Conservation (phyloP, 2,888 invertebrate species). For the Nephrocerus scutellatus region DNA sequence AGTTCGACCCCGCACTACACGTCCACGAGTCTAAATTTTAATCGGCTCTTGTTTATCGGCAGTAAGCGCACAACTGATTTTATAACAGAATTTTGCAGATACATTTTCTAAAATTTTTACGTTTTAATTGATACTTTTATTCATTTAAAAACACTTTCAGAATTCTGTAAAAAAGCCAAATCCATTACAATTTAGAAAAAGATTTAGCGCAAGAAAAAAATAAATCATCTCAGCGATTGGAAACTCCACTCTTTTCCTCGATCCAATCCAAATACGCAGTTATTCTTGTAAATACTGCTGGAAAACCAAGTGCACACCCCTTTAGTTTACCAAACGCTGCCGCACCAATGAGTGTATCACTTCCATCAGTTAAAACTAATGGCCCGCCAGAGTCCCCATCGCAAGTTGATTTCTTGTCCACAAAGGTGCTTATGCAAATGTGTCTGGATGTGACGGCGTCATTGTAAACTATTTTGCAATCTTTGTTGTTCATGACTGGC, state of each 20-base stretch:
- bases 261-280: constrained; percentile 42
- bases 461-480: constrained; percentile 28
- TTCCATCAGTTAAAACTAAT: constrained; percentile 29
- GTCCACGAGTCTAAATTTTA: too few relatives aligned
- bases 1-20: too few relatives aligned
- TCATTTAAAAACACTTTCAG: too few relatives aligned
- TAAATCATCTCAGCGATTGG: too few relatives aligned
- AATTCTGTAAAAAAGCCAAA: too few relatives aligned
- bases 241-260: constrained; percentile 24
- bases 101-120: too few relatives aligned
- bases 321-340: constrained; percentile 39
- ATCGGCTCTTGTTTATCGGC: too few relatives aligned
- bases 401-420: constrained; percentile 31
- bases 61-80: too few relatives aligned
- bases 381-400: constrained; percentile 45
- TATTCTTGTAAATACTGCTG: constrained; percentile 41
- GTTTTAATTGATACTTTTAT: too few relatives aligned
- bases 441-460: constrained; percentile 24
- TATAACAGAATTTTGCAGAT: too few relatives aligned
- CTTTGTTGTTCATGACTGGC: constrained; percentile 28
- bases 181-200: too few relatives aligned
- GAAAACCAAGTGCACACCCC: constrained; percentile 40
- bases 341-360: constrained; percentile 34
- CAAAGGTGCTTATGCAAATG: constrained; percentile 36
- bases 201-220: too few relatives aligned